These are phyloP conservation scores for Venustaconcha ellipsiformis DNA, from an alignment of 1,140 invertebrate genomes.

Conservation along the genomic window DNA sequence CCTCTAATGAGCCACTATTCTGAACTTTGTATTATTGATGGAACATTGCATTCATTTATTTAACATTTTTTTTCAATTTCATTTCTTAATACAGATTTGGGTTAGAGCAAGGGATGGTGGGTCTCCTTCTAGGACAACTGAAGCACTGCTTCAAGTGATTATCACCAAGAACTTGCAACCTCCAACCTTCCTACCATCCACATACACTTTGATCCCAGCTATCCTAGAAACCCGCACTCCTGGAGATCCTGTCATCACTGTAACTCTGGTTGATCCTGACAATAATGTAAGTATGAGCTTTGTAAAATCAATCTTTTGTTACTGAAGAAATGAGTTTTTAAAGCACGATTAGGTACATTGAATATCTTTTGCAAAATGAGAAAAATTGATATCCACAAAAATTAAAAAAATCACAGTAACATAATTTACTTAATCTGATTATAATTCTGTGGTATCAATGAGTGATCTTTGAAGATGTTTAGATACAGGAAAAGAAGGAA, in stretches of 20 bases:
- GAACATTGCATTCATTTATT: not conserved
- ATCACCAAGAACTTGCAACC: conserved; percentile 15
- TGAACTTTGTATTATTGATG: too few relatives aligned
- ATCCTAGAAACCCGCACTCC: conserved; percentile 12
- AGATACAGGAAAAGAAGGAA: too few relatives aligned
- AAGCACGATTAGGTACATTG: too few relatives aligned
- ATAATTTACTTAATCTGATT: too few relatives aligned
- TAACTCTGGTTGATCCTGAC: conserved; percentile 22
- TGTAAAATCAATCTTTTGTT: too few relatives aligned
- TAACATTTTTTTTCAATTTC: conserved; percentile 5
- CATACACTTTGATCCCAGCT: not conserved
- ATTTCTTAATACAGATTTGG: conserved; percentile 32
- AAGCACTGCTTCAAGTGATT: not conserved
- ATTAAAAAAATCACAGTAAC: too few relatives aligned
- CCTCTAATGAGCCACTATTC: too few relatives aligned
- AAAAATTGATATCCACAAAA: too few relatives aligned
- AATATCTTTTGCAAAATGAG: too few relatives aligned
- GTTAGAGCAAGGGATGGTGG: conserved; percentile 43
- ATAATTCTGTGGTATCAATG: too few relatives aligned
- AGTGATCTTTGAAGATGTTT: too few relatives aligned
- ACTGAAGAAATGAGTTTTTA: too few relatives aligned
- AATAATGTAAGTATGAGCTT: conserved; percentile 9
- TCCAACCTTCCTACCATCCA: conserved; percentile 12
- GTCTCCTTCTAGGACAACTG: conserved; percentile 10
- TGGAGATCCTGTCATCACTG: not conserved